These are phyloP conservation scores for Rhyacophila brunnea DNA, from an alignment of 1,140 invertebrate genomes.

Conservation along the genomic window DNA sequence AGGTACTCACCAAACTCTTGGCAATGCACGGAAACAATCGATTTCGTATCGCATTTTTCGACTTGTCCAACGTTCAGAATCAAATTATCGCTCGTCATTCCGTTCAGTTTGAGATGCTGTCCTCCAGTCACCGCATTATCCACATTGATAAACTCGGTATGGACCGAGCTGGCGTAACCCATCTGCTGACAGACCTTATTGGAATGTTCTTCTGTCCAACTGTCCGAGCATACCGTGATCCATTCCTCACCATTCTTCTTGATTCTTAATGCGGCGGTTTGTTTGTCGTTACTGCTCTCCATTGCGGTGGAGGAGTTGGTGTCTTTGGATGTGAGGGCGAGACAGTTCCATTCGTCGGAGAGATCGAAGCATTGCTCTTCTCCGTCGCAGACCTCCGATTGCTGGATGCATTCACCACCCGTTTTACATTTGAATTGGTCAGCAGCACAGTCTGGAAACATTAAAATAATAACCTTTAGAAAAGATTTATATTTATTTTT, in stretches of 20 bases:
- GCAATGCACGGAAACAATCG: constrained; percentile 56
- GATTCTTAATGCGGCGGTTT: constrained; percentile 21
- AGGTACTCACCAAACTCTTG: constrained; percentile 59
- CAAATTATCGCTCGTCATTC: constrained; percentile 34
- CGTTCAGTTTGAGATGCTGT: not conserved
- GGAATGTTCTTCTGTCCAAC: constrained; percentile 57
- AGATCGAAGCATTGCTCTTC: constrained; percentile 61
- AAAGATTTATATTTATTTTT: too few relatives aligned
- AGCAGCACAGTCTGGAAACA: constrained; percentile 47
- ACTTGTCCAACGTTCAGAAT: constrained; percentile 47
- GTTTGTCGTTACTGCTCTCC: constrained; percentile 5
- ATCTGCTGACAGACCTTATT: constrained; percentile 55
- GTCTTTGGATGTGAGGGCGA: constrained; percentile 31
- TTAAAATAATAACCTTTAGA: too few relatives aligned
- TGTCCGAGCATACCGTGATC: constrained; percentile 52
- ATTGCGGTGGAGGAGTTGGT: constrained; percentile 22
- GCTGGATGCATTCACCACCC: constrained; percentile 61
- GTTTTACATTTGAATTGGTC: constrained; percentile 60
- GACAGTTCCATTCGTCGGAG: constrained; percentile 65
- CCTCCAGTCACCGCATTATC: constrained; percentile 15
- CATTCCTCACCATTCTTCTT: constrained; percentile 38
- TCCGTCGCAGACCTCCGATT: constrained; percentile 59
- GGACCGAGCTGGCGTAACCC: constrained; percentile 52
- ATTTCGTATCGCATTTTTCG: constrained; percentile 47
- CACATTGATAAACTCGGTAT: constrained; percentile 40